Base-by-base conservation (phyloP, 2,797 vertebrate species). In the Diceros bicornis region DNA sequence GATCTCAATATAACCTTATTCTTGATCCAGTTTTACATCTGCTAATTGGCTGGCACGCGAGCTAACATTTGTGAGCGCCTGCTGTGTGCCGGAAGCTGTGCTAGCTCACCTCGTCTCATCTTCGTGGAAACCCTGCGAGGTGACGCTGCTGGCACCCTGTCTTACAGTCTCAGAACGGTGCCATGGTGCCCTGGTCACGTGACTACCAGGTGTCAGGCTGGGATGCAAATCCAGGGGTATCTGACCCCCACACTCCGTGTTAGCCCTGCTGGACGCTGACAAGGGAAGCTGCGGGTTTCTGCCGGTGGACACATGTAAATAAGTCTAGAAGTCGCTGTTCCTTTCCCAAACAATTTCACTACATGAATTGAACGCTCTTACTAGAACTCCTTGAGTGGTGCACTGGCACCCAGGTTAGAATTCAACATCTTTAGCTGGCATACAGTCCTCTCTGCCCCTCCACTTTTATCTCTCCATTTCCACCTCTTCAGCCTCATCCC, bases 91-190 rank as follows among this genome's bases (percentile, higher is more conserved):
- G 50, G 50, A 68, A 79, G 21, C 23, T 57, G 8, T 34, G 27
- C 47, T 74, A 50, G 41, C 29, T 72, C 66, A 37, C 62, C 55
- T 66, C 52, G 16, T 27, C 66, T 57, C 59, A 4, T 71, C 52
- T 8, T 74, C 50, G 10, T 61, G 21, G 55, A 81, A 88, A 59
- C 20, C 4, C 23, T n/a, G 6, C 16, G 9, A 27, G 37, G 50
- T 12, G n/a, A 1, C 32, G 62, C 37, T 41, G 7, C 6, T 3
- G 17, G 4, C 21, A 44, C 16, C n/a, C 5, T 0, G 1, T 66
- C 77, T 62, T 62, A 55, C 13, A 78, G 41, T 32, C 50, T 50
- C 52, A 23, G 2, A 77, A 37, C 17, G 2, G 2, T 44, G 47
- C 20, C 0, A 0, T 47, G 27, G 18, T 41, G 10, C 16, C 55